Conservation (phyloP, 2,797 vertebrate genomes). For the Diglossa cyanea region DNA sequence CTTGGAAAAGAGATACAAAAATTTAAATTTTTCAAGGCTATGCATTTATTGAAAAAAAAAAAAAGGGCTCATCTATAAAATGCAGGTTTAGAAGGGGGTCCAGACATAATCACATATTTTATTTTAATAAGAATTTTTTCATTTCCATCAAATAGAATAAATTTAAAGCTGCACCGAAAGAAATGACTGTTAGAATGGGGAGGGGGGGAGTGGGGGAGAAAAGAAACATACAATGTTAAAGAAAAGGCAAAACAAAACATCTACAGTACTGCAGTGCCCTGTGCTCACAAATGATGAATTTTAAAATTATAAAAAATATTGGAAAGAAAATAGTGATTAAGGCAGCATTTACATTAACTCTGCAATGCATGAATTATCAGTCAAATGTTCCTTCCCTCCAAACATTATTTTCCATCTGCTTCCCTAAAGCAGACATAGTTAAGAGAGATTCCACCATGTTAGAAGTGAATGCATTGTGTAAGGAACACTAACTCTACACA, state of each 20-base stretch:
- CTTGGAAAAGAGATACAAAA: neutral
- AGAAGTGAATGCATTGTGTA: neutral
- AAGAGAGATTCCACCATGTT: neutral
- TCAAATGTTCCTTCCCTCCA: neutral
- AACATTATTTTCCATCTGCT: neutral
- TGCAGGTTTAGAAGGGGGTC: neutral
- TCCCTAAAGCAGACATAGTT: neutral
- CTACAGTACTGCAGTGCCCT: neutral
- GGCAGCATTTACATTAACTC: neutral
- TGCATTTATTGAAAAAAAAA: neutral
- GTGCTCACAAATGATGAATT: neutral
- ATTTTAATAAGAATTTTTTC: neutral
- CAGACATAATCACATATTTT: neutral
- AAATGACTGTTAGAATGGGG: neutral
- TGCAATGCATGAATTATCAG: neutral
- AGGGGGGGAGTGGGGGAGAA: fast-evolving
- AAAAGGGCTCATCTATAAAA: neutral
- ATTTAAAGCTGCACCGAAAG: neutral
- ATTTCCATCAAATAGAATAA: neutral
- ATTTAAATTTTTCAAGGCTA: neutral
- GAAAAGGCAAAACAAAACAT: neutral
- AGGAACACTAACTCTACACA: neutral
- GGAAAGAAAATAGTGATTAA: neutral
- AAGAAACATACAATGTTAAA: neutral
- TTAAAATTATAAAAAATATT: neutral